Evolutionary conservation across 2,888 invertebrate species (phyloP).

Genomic region (Strigamia transsilvanica): DNA sequence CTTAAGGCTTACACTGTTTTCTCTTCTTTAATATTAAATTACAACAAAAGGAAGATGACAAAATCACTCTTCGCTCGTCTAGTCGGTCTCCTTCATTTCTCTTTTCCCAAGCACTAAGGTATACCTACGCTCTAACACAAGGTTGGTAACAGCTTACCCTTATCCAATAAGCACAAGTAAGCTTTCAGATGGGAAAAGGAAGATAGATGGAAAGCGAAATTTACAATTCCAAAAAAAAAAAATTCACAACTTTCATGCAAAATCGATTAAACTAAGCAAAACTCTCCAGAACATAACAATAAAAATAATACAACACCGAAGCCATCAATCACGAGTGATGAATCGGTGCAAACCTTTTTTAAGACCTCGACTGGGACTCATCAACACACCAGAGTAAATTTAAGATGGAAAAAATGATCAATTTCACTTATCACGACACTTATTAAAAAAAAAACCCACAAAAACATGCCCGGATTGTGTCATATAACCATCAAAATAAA

Average conservation of each 20-base stretch:
- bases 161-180: neutral
- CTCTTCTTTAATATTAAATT: neutral
- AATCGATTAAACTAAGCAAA: neutral
- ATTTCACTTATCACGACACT: neutral
- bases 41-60: neutral
- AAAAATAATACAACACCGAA: neutral
- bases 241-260: neutral
- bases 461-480: too few species aligned
- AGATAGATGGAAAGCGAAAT: neutral
- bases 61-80: neutral
- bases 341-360: neutral
- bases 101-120: neutral
- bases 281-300: neutral
- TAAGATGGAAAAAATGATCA: neutral
- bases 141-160: neutral
- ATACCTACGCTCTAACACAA: neutral
- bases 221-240: neutral
- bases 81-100: neutral
- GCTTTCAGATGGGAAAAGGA: neutral
- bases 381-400: neutral
- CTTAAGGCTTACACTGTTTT: too few species aligned
- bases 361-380: neutral
- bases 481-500: too few species aligned
- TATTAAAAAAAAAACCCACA: neutral
- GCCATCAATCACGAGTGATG: neutral